Conservation (phyloP, 1,140 invertebrate genomes). For the Eumaeus atala region DNA sequence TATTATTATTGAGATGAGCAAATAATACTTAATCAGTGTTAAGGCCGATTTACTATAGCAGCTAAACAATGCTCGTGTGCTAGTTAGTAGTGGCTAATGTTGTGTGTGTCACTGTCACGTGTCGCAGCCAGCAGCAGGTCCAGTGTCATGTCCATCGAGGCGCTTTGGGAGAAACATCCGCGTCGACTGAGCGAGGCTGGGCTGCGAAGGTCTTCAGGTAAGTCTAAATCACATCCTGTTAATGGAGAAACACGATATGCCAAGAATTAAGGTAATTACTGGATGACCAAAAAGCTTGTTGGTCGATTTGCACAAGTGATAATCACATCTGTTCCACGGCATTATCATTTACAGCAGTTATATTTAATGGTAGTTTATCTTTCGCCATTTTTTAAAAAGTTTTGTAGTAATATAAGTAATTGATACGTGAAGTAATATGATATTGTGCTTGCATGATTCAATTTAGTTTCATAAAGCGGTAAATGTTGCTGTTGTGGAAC, state of each 20-base stretch:
- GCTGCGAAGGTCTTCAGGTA: conserved; percentile 82
- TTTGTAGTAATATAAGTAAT: too few relatives aligned
- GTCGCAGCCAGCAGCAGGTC: conserved; percentile 77
- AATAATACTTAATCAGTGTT: background rate
- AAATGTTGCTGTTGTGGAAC: conserved; percentile 23
- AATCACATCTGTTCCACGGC: too few relatives aligned
- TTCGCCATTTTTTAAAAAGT: too few relatives aligned
- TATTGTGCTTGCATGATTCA: too few relatives aligned
- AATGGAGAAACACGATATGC: background rate
- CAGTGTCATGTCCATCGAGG: conserved; percentile 79
- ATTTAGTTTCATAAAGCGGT: too few relatives aligned
- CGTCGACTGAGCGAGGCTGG: conserved; percentile 81
- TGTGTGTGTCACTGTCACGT: conserved; percentile 66
- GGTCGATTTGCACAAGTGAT: too few relatives aligned
- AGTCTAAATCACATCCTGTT: conserved; percentile 29
- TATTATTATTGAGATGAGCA: background rate
- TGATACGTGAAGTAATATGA: too few relatives aligned
- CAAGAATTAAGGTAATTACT: background rate
- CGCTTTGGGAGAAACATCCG: conserved; percentile 80
- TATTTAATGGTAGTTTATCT: too few relatives aligned
- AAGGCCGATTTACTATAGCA: background rate
- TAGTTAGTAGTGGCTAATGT: conserved; percentile 64
- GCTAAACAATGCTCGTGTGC: conserved; percentile 30
- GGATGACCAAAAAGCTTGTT: background rate
- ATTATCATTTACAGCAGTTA: too few relatives aligned